Conservation (phyloP, 2,113 vertebrate genomes). For the Urocynchramus pylzowi region DNA sequence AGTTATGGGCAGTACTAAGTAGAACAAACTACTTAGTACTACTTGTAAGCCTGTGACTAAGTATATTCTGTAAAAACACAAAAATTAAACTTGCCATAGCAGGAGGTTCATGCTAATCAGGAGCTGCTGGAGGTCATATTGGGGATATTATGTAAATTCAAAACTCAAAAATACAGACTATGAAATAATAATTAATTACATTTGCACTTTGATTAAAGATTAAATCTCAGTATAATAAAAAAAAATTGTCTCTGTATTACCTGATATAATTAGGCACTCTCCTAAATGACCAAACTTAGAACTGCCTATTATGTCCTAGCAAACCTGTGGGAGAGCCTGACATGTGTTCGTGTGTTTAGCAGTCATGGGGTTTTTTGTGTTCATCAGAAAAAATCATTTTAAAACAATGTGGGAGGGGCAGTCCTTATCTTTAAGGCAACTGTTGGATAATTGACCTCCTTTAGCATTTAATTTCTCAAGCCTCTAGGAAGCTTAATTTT, state of each 20-base stretch:
- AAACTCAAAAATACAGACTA: background rate
- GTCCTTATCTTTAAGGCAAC: conserved; percentile 71
- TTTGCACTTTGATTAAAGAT: conserved; percentile 29
- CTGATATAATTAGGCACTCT: conserved; percentile 49
- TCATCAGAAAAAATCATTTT: conserved; percentile 52
- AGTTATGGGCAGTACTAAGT: background rate
- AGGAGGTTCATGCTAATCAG: background rate
- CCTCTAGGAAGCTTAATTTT: conserved; percentile 77
- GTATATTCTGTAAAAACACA: background rate
- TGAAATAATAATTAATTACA: conserved; percentile 43
- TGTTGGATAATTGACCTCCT: conserved; percentile 75
- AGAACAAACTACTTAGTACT: background rate
- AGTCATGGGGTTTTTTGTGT: conserved; percentile 38
- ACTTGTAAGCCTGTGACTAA: background rate
- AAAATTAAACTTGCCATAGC: background rate
- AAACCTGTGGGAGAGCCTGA: conserved; percentile 39
- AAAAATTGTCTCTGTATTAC: background rate
- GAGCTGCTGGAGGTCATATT: conserved; percentile 3
- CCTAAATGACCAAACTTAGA: conserved; percentile 32
- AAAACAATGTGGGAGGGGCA: conserved; percentile 58
- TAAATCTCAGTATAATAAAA: background rate
- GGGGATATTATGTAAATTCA: conserved; percentile 22
- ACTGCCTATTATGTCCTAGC: conserved; percentile 48
- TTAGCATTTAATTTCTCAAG: conserved; percentile 78
- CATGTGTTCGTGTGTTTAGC: conserved; percentile 36